Conservation (phyloP, 2,113 vertebrate species). For the Burhinus bistriatus region DNA sequence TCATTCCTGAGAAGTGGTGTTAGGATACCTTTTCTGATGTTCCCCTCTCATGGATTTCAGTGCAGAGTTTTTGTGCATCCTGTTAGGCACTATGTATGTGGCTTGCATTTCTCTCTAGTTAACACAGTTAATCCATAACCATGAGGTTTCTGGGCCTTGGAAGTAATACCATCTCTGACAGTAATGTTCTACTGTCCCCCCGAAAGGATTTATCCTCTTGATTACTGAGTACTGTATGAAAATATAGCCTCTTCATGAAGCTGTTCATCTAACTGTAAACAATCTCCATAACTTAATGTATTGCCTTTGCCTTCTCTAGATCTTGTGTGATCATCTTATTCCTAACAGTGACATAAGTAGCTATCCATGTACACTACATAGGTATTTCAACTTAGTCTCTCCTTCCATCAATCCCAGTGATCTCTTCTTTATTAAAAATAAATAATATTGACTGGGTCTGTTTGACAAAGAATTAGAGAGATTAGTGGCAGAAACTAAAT, state of each 20-base stretch:
- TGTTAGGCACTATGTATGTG: not conserved
- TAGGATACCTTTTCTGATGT: not conserved
- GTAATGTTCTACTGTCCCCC: not conserved
- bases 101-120: not conserved
- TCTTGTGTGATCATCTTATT: not conserved
- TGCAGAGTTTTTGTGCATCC: not conserved
- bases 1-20: not conserved
- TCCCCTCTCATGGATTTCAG: not conserved
- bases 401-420: not conserved
- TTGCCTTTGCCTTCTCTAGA: not conserved
- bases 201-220: not conserved
- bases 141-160: not conserved
- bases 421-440: not conserved
- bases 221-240: not conserved
- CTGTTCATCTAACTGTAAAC: not conserved
- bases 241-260: not conserved
- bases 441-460: not conserved
- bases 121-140: not conserved
- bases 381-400: not conserved
- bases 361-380: not conserved
- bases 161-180: not conserved
- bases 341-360: not conserved
- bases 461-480: not conserved
- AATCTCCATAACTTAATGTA: not conserved
- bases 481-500: not conserved